These are phyloP conservation scores for Passerculus sandwichensis DNA, from an alignment of 2,797 vertebrate genomes.

Conservation along the genomic window DNA sequence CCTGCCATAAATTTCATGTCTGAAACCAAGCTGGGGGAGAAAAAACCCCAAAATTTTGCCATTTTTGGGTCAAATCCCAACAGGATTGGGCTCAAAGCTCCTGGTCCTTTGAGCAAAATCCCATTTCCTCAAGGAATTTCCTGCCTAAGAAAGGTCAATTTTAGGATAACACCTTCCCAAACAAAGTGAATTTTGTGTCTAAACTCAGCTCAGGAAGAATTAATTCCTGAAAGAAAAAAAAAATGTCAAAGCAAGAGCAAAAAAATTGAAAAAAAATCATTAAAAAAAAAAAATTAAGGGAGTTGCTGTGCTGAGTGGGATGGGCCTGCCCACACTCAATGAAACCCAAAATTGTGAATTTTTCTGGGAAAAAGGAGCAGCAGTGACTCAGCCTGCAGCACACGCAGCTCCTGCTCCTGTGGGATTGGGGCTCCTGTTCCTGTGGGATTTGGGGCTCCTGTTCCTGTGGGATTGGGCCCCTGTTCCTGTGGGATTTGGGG, in stretches of 20 bases:
- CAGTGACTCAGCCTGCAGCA: too few species aligned
- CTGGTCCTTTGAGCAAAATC: neutral
- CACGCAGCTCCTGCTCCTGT: too few species aligned
- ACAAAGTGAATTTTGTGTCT: neutral
- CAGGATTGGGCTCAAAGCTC: neutral
- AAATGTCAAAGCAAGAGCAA: neutral
- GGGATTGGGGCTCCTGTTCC: too few species aligned
- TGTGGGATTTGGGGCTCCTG: too few species aligned
- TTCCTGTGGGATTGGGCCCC: too few species aligned
- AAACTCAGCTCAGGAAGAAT: neutral
- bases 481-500: too few species aligned
- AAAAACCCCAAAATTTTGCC: neutral
- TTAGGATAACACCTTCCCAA: neutral
- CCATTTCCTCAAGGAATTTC: neutral
- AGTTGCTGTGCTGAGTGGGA: constrained; percentile 29
- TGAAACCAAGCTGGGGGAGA: neutral
- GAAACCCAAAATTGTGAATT: too few species aligned
- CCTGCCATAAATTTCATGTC: neutral
- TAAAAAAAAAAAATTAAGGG: neutral
- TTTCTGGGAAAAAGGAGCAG: too few species aligned
- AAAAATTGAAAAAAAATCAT: constrained; percentile 12
- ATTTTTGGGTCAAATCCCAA: neutral
- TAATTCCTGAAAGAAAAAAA: neutral
- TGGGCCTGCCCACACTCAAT: constrained; percentile 35
- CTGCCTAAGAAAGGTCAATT: neutral